phyloP scores from a whole-genome alignment of 2,113 vertebrate genomes.

The Coregonus clupeaformis region DNA sequence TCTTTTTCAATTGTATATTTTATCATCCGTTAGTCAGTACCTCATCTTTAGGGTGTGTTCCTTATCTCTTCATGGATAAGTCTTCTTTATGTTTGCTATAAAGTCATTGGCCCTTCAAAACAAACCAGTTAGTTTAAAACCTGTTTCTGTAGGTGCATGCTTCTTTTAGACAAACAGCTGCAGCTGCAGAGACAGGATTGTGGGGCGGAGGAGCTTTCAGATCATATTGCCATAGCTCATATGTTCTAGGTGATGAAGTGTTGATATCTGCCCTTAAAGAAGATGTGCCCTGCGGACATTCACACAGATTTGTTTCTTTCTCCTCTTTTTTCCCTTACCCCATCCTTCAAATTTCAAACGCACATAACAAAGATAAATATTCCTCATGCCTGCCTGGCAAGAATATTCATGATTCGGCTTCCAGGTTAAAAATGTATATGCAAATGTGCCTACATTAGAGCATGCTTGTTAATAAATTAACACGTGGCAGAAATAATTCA shows the following conservation, averaged over 20 bases:
- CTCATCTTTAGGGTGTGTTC: neutral
- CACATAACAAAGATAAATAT: slow-evolving; percentile 62
- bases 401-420: slow-evolving; percentile 72
- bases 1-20: too few species aligned
- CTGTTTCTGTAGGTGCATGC: neutral
- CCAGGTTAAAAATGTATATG: slow-evolving; percentile 83
- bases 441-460: slow-evolving; percentile 81
- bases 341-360: slow-evolving; percentile 64
- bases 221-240: slow-evolving; percentile 58
- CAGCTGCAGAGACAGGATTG: slow-evolving; percentile 24
- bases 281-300: slow-evolving; percentile 65
- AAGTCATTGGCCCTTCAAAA: slow-evolving; percentile 49
- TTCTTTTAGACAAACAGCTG: neutral
- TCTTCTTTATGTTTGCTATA: slow-evolving; percentile 46
- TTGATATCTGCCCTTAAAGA: slow-evolving; percentile 69
- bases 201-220: slow-evolving; percentile 45
- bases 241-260: slow-evolving; percentile 66
- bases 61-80: neutral
- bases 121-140: slow-evolving; percentile 29
- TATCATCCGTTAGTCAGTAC: too few species aligned
- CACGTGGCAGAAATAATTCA: slow-evolving; percentile 93
- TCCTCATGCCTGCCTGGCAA: slow-evolving; percentile 36
- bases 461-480: slow-evolving; percentile 86
- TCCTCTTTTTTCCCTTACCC: slow-evolving; percentile 14
- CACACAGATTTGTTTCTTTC: slow-evolving; percentile 60